Evolutionary conservation across 2,797 vertebrate genomes (phyloP).

Genomic region (Catostomus latipinnis): DNA sequence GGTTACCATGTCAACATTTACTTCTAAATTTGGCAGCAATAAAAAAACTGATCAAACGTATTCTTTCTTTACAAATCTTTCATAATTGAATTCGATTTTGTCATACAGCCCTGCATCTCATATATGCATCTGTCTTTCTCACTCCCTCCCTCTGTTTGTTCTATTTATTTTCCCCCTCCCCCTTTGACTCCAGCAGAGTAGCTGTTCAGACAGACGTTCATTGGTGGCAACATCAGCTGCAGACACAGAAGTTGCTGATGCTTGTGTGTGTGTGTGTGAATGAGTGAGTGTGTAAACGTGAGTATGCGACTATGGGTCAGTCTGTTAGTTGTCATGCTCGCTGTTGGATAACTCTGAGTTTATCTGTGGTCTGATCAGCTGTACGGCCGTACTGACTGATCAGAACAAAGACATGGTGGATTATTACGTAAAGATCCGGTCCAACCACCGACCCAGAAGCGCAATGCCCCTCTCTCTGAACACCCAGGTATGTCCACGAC

Average conservation of each 20-base stretch:
- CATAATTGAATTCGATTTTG: slow-evolving; percentile 32
- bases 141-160: slow-evolving; percentile 9
- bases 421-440: slow-evolving; percentile 52
- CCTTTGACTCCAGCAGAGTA: slow-evolving; percentile 40
- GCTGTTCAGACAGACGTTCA: slow-evolving; percentile 36
- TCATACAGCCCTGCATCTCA: background rate
- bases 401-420: slow-evolving; percentile 55
- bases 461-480: slow-evolving; percentile 53
- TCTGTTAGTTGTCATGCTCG: background rate
- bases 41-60: background rate
- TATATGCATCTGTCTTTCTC: background rate
- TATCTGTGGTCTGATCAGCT: slow-evolving; percentile 30
- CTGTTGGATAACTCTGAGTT: slow-evolving; percentile 17
- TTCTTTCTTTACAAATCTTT: slow-evolving; percentile 30
- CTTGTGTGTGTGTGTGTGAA: background rate
- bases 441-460: slow-evolving; percentile 51
- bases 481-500: slow-evolving; percentile 49
- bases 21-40: background rate
- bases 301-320: background rate
- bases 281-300: background rate
- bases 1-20: background rate
- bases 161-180: slow-evolving; percentile 47
- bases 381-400: slow-evolving; percentile 9
- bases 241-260: slow-evolving; percentile 28
- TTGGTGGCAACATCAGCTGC: slow-evolving; percentile 27